Evolutionary conservation across 2,113 vertebrate genomes (phyloP), one percentile per base, ranked within the genome.

Genomic region (Abramis brama): DNA sequence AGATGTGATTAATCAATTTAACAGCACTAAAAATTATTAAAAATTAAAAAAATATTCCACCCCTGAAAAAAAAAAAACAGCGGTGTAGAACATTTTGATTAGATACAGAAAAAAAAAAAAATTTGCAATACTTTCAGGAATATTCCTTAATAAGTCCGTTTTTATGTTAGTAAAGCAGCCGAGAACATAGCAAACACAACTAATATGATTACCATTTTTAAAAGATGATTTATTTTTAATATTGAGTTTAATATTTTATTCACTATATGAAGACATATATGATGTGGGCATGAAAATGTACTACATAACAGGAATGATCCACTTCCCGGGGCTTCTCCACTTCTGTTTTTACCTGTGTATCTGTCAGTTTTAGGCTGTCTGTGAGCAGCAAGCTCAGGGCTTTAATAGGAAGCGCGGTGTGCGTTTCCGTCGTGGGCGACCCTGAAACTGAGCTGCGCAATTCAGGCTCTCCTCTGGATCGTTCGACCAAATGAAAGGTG

Each of bases 381-480:
- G 89, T 89, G 88, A 88, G 91, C 90, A 91, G 89, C 86, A 75
- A 92, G 88, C 64, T 95, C 93, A 95, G 86, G 94, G 94, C 92
- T 95, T 95, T 95, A 95, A 95, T 85, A 91, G 95, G 93, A 95
- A 94, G 88, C 94, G 94, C 17, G 94, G 92, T 27, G 93, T 94
- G 91, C 94, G 92, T 93, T 93, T 94, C 91, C 94, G 92, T 64
- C 93, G 91, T 13, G 94, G 94, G 30, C 94, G 94, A 83, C 93
- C 92, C 88, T 94, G 90, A 79, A 82, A 75, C 62, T 86, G 84
- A 74, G 86, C 86, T 30, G 77, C n/a, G 21, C 82, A 90, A 62
- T 68, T 80, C 86, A 87, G 77, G 70, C 76, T 70, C 88, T 94
- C 93, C 87, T 92, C 95, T 94, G 93, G 85, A 90, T 82, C 76